Base-by-base conservation (phyloP, 1,140 invertebrate species). In the Brachionus manjavacas region DNA sequence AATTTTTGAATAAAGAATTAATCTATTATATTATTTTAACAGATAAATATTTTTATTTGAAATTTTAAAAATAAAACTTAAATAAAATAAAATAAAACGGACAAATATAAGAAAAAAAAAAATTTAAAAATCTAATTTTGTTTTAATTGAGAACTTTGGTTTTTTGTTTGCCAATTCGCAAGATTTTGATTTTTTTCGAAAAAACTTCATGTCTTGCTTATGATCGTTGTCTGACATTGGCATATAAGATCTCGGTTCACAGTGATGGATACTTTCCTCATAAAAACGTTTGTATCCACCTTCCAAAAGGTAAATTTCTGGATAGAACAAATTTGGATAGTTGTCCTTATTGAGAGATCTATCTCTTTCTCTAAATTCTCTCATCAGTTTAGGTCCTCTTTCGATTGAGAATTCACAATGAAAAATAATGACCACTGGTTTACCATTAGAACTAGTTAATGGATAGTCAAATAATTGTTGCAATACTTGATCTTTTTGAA, bases 331-430 rank as follows among this genome's bases (percentile, higher is more conserved):
- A 0, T 91, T 90, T 0, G 97, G 97, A 89, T 99, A 99, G 74
- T 91, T 91, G 49, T 94, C 93, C 70, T 92, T 92, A 88, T 99
- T 97, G 2, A 92, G 88, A 64, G 92, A 91, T 1, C 97, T 91
- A 89, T 99, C 97, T 16, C 92, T 89, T 64, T 93, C 93, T 0
- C 97, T 92, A 4, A 99, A 55, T 55, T 80, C 76, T 60, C 76
- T 55, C 76, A 80, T 80, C 16, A 98, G 90, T 86, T 92, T 94
- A 2, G 97, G 97, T 39, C 94, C 97, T 66, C 97, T 91, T 90
- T 98, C 94, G 83, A 95, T 94, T 0, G 96, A 98, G 90, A 98
- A 99, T 90, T 99, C 97, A 89, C 97, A 99, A 88, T 99, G 97
- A 88, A 99, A 99, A 28, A 99, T 93, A 20, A 99, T 89, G 66